Conservation (phyloP, 35 echinoderm and acorn worm species). For the Heliocidaris tuberculata region DNA sequence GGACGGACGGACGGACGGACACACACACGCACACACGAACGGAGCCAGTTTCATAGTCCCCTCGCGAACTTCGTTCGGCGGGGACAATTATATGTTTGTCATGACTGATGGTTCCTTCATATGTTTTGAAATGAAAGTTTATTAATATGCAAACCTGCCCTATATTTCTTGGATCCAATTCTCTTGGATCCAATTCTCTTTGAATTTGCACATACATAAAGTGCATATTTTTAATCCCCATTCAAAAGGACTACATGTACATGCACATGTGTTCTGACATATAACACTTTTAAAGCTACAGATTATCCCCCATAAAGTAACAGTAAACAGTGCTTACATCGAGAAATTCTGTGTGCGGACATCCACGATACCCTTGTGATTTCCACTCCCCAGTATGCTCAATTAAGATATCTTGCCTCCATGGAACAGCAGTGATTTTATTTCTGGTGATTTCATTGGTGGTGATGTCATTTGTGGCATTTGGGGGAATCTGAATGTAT, state of each 20-base stretch:
- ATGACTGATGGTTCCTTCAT: not conserved
- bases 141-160: not conserved
- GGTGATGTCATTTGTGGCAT: not conserved
- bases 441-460: not conserved
- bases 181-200: not conserved
- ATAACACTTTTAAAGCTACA: not conserved
- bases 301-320: not conserved
- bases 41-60: too few species aligned
- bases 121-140: not conserved
- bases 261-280: not conserved
- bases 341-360: slow-evolving; percentile 71
- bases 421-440: not conserved
- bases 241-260: not conserved
- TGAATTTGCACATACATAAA: not conserved
- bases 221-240: not conserved
- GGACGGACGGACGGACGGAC: too few species aligned
- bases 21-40: too few species aligned
- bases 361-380: slow-evolving; percentile 40
- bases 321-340: slow-evolving; percentile 52
- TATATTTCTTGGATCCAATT: too few species aligned
- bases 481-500: not conserved
- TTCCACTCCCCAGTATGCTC: slow-evolving; percentile 71
- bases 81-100: not conserved
- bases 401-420: slow-evolving; percentile 57
- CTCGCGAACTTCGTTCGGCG: too few species aligned